Conservation (phyloP, 2,113 vertebrate species). For the Equus przewalskii region DNA sequence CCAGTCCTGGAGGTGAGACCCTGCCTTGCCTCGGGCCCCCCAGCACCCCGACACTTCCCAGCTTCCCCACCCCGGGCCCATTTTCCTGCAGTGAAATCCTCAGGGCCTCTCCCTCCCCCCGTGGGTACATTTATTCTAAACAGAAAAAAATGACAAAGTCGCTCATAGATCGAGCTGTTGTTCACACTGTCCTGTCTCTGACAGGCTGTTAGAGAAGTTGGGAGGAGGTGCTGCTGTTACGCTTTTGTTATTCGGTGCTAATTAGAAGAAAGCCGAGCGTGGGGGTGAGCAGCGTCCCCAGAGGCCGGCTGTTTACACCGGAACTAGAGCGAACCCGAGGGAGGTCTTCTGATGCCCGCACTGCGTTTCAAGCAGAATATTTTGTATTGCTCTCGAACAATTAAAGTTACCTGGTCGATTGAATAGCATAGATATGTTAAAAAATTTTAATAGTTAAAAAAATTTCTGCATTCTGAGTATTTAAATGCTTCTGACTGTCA, state of each 20-base stretch:
- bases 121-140: conserved; percentile 59
- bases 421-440: rapidly evolving
- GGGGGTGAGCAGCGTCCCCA: neutral
- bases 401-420: neutral
- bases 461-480: neutral
- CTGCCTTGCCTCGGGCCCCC: rapidly evolving
- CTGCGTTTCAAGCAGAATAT: neutral
- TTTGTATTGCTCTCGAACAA: neutral
- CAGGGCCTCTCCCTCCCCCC: neutral
- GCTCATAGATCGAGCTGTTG: conserved; percentile 81
- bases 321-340: conserved; percentile 61
- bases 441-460: no score
- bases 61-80: neutral
- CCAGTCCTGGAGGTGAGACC: neutral
- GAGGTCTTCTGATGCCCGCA: neutral
- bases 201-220: conserved; percentile 88
- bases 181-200: conserved; percentile 87
- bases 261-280: conserved; percentile 86
- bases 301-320: conserved; percentile 69
- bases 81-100: neutral
- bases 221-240: conserved; percentile 85
- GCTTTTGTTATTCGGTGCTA: conserved; percentile 90
- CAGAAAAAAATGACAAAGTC: conserved; percentile 75
- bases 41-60: rapidly evolving
- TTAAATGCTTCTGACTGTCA: neutral